Conservation (phyloP, 30 jellyfish, hydroid and myxozoan genomes). For the Chironex yamaguchii region DNA sequence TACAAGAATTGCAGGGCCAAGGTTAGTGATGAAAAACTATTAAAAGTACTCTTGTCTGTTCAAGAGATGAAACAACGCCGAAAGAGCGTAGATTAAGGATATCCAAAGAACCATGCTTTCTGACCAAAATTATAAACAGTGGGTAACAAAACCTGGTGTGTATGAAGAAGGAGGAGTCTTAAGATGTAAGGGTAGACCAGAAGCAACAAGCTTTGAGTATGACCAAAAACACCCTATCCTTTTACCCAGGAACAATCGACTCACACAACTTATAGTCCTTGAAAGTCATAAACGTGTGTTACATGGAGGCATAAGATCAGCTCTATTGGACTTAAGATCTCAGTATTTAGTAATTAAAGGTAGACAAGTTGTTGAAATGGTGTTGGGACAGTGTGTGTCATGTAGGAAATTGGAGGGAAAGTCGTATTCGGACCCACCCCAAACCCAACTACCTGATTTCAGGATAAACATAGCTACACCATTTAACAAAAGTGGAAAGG, state of each 20-base stretch:
- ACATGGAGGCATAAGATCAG: constrained; percentile 27
- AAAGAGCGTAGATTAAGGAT: too few relatives aligned
- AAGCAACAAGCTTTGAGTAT: constrained; percentile 18
- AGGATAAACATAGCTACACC: not conserved
- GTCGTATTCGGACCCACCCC: not conserved
- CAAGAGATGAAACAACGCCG: too few relatives aligned
- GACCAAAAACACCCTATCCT: constrained; percentile 30
- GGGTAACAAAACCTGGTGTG: not conserved
- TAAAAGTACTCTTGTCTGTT: not conserved
- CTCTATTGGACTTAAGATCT: constrained; percentile 10
- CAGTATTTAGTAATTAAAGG: constrained; percentile 27
- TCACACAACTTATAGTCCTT: not conserved
- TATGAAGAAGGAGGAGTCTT: constrained; percentile 24
- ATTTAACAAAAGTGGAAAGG: not conserved
- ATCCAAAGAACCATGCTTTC: too few relatives aligned
- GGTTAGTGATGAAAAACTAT: too few relatives aligned
- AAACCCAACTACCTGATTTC: not conserved
- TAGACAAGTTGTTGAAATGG: too few relatives aligned
- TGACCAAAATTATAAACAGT: not conserved
- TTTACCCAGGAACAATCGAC: constrained; percentile 30
- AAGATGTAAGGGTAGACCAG: constrained; percentile 37
- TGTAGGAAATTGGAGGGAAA: too few relatives aligned
- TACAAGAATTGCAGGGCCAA: not conserved
- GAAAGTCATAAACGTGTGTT: constrained; percentile 18
- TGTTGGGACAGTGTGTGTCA: too few relatives aligned